Conservation (phyloP, 2,888 invertebrate species). For the Hydraecia micacea region DNA sequence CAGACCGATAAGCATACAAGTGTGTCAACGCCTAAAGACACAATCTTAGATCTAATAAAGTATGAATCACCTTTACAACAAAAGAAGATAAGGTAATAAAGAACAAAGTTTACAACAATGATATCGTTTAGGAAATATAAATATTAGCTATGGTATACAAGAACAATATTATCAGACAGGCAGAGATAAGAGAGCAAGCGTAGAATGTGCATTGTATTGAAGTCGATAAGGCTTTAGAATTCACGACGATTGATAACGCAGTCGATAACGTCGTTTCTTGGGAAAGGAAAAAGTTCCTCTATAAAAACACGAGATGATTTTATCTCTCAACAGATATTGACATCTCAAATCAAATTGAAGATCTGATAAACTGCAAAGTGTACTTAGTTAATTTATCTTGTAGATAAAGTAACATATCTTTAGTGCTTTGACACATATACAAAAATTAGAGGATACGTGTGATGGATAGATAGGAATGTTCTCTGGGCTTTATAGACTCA, state of each 20-base stretch:
- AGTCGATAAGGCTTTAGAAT: slow-evolving; percentile 43
- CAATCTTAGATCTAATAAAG: slow-evolving; percentile 18
- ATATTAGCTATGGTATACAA: slow-evolving; percentile 48
- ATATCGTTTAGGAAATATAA: slow-evolving; percentile 56
- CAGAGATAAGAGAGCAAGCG: slow-evolving; percentile 40
- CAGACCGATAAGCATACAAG: slow-evolving; percentile 36
- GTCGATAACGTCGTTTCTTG: slow-evolving; percentile 23
- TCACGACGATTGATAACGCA: slow-evolving; percentile 32
- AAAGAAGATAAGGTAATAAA: slow-evolving; percentile 34
- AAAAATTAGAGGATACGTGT: background rate
- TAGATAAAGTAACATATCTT: background rate
- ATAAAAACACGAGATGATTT: slow-evolving; percentile 12
- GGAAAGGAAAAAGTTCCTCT: slow-evolving; percentile 13
- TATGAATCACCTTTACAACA: slow-evolving; percentile 45
- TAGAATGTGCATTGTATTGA: slow-evolving; percentile 50
- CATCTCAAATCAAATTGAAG: slow-evolving; percentile 14
- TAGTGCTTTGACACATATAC: slow-evolving; percentile 5
- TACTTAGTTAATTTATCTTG: background rate
- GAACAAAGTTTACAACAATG: slow-evolving; percentile 43
- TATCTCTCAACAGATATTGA: slow-evolving; percentile 12
- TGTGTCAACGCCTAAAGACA: slow-evolving; percentile 32
- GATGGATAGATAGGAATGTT: slow-evolving; percentile 5
- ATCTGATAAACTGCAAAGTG: background rate
- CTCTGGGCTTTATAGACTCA: background rate
- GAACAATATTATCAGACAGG: slow-evolving; percentile 61